Conservation (phyloP, 2,113 vertebrate species). For the Puma concolor region DNA sequence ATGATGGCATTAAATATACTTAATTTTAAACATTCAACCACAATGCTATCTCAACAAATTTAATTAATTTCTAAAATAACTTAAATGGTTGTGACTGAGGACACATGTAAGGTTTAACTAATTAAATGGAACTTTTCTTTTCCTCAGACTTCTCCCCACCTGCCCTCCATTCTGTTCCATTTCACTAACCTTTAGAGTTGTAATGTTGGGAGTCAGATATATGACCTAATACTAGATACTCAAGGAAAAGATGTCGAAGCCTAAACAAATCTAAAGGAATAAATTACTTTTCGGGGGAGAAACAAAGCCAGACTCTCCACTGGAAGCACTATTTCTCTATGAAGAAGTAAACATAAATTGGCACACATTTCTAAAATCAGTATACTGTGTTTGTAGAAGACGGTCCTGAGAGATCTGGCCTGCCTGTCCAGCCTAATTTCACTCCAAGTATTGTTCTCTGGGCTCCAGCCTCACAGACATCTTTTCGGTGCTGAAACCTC, state of each 20-base stretch:
- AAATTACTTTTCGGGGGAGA: neutral
- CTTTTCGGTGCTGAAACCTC: neutral
- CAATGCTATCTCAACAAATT: neutral
- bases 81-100: neutral
- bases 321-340: neutral
- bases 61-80: constrained; percentile 33
- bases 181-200: constrained; percentile 28
- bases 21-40: neutral
- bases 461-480: neutral
- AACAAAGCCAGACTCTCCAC: neutral
- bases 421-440: neutral
- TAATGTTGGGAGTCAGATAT: neutral
- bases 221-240: neutral
- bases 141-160: neutral
- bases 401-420: neutral
- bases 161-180: neutral
- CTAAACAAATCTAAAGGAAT: neutral
- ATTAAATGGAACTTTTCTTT: neutral
- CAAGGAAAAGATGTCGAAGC: neutral
- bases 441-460: neutral
- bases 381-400: too few species aligned
- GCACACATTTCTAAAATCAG: neutral
- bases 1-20: neutral
- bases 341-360: neutral
- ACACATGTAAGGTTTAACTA: neutral